Evolutionary conservation across 2,888 invertebrate species (phyloP).

Genomic region (Dryomyza anilis): DNA sequence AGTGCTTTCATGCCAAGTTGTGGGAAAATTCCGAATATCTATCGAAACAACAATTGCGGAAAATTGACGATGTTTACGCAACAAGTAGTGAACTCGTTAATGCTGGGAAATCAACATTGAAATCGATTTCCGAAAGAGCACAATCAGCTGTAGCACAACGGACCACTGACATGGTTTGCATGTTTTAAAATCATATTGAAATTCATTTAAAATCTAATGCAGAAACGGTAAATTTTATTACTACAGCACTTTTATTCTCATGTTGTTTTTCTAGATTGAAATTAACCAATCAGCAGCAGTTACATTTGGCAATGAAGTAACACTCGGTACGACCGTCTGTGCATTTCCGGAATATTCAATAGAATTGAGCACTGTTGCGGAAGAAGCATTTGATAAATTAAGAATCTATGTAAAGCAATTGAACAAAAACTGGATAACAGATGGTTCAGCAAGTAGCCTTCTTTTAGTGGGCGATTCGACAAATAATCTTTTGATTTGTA

Average conservation of each 20-base stretch:
- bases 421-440: too few species aligned
- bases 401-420: too few species aligned
- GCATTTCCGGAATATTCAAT: background rate
- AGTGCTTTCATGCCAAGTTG: conserved; percentile 70
- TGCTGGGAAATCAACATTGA: conserved; percentile 71
- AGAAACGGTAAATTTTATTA: background rate
- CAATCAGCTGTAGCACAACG: too few species aligned
- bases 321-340: background rate
- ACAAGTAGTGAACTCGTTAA: conserved; percentile 68
- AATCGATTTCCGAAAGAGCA: conserved; percentile 69
- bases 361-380: too few species aligned
- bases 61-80: conserved; percentile 73
- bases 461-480: conserved; percentile 71
- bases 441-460: too few species aligned
- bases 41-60: conserved; percentile 72
- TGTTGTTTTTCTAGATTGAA: background rate
- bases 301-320: background rate
- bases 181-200: conserved; percentile 1
- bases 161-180: conserved; percentile 70
- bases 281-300: too few species aligned
- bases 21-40: conserved; percentile 79
- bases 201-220: too few species aligned
- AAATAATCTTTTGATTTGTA: conserved; percentile 67
- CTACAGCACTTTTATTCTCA: background rate
- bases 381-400: too few species aligned